Conservation (phyloP, 1,140 invertebrate genomes). For the Eufriesea mexicana region DNA sequence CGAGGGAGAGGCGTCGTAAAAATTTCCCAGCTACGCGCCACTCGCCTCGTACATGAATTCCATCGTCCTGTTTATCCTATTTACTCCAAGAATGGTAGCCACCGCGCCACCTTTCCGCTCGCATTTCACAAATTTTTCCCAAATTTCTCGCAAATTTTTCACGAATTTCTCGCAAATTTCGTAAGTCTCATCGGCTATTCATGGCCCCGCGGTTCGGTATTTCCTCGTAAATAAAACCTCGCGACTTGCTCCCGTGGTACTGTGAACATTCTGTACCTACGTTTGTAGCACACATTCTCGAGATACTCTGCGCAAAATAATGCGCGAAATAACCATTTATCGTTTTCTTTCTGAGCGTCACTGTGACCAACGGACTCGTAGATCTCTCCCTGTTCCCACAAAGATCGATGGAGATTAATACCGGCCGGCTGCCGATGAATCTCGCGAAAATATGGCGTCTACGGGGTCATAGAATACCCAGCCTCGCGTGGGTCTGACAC, state of each 20-base stretch:
- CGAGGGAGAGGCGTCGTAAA: constrained; percentile 46
- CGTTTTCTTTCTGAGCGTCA: background rate
- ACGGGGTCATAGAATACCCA: no score
- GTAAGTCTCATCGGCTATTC: background rate
- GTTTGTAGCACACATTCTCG: background rate
- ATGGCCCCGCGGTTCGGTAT: background rate
- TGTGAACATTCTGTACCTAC: background rate
- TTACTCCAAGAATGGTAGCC: constrained; percentile 2
- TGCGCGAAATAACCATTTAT: background rate
- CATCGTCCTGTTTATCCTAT: background rate
- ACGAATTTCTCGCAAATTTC: background rate
- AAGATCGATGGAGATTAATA: background rate
- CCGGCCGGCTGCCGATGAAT: background rate
- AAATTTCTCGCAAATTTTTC: background rate
- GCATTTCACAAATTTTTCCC: background rate
- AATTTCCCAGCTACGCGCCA: constrained; percentile 40
- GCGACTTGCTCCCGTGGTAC: no score
- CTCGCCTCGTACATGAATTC: constrained; percentile 42
- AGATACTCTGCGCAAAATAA: background rate
- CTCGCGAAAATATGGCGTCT: background rate
- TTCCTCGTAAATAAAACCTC: background rate
- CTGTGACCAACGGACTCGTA: background rate
- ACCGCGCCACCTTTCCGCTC: no score
- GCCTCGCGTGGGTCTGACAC: background rate
- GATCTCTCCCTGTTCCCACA: background rate